These are phyloP conservation scores for Pocillopora damicornis DNA, from an alignment of 64 coral and sea anemone species.

Conservation along the genomic window DNA sequence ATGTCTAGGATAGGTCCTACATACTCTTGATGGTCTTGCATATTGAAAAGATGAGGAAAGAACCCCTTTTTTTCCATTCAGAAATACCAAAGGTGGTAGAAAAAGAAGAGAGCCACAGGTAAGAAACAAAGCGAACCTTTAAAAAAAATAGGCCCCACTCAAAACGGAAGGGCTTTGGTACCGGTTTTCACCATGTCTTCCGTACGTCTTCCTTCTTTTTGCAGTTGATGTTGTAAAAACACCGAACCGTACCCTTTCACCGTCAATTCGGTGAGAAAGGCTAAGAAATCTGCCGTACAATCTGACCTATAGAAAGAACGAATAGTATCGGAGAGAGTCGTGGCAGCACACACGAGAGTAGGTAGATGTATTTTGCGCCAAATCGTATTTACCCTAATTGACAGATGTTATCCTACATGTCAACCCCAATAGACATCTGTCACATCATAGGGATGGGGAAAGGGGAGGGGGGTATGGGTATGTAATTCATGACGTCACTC, in stretches of 20 bases:
- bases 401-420: too few species aligned
- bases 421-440: too few species aligned
- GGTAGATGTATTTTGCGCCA: too few species aligned
- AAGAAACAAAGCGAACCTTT: background rate
- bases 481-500: too few species aligned
- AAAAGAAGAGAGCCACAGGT: background rate
- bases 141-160: background rate
- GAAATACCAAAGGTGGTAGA: background rate
- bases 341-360: too few species aligned
- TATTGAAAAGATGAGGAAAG: constrained; percentile 11
- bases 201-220: background rate
- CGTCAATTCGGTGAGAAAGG: too few species aligned
- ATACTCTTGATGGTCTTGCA: background rate
- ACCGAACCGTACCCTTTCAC: background rate
- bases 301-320: too few species aligned
- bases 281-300: too few species aligned
- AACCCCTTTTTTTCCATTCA: background rate
- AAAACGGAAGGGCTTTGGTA: background rate
- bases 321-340: too few species aligned
- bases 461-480: too few species aligned
- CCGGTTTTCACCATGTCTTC: background rate
- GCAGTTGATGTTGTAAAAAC: background rate
- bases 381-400: too few species aligned
- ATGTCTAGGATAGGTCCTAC: background rate
- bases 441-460: too few species aligned